Evolutionary conservation across 1,140 invertebrate species (phyloP).

Genomic region (Zaprionus kolodkinae): DNA sequence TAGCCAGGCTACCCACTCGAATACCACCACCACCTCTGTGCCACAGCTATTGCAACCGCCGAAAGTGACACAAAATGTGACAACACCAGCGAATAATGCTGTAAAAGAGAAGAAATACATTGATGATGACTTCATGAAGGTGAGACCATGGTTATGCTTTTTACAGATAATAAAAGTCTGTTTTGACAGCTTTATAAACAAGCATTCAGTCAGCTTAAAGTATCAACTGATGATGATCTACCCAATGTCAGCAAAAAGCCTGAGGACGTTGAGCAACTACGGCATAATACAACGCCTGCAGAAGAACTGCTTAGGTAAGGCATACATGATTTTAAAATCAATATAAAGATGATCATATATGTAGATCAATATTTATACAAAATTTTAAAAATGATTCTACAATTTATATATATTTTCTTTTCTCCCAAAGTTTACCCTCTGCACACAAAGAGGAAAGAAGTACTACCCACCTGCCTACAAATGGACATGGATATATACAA

Average conservation of each 20-base stretch:
- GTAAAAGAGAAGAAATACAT: neutral
- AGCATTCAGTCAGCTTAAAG: conserved; percentile 30
- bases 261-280: neutral
- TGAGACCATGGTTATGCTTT: conserved; percentile 44
- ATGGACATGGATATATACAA: conserved; percentile 74
- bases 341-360: too few species aligned
- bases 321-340: too few species aligned
- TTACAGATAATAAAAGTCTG: conserved; percentile 66
- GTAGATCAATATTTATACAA: too few species aligned
- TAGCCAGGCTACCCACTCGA: conserved; percentile 12
- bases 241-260: conserved; percentile 29
- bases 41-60: conserved; percentile 51
- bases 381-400: too few species aligned
- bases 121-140: conserved; percentile 49
- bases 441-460: conserved; percentile 15
- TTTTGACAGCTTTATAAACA: conserved; percentile 78
- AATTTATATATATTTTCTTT: neutral
- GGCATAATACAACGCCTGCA: neutral
- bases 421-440: conserved; percentile 20
- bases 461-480: conserved; percentile 31
- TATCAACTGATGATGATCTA: conserved; percentile 23
- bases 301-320: neutral
- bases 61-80: conserved; percentile 53
- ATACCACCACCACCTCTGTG: conserved; percentile 40
- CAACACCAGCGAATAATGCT: conserved; percentile 47